Evolutionary conservation across 2,797 vertebrate genomes (phyloP).

Genomic region (Bradypus variegatus): DNA sequence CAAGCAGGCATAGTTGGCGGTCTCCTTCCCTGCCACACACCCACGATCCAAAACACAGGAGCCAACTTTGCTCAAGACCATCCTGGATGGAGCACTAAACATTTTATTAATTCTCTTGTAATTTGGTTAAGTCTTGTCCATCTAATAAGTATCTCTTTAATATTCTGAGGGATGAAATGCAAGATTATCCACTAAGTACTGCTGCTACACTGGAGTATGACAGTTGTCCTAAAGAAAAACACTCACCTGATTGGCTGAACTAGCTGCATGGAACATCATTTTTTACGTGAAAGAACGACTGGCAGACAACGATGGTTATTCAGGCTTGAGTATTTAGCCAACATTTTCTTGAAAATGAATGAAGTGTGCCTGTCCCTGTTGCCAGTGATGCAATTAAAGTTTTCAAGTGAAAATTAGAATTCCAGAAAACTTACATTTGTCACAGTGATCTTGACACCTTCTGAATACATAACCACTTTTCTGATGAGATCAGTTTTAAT

Average conservation of each 20-base stretch:
- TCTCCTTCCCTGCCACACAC: not conserved
- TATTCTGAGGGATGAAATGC: not conserved
- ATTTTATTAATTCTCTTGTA: no score
- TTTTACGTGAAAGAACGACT: not conserved
- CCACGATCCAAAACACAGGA: not conserved
- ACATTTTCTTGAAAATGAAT: slow-evolving; percentile 1
- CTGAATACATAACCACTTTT: not conserved
- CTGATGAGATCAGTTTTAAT: not conserved
- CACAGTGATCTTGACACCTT: not conserved
- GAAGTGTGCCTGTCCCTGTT: not conserved
- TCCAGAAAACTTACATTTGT: not conserved
- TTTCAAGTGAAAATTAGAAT: slow-evolving; percentile 18
- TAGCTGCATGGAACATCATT: not conserved
- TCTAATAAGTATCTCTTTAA: not conserved
- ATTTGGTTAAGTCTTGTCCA: not conserved
- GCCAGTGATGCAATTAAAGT: not conserved
- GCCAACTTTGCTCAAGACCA: not conserved
- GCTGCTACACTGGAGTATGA: rapidly evolving
- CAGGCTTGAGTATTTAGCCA: not conserved
- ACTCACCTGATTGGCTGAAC: not conserved
- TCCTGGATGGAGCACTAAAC: not conserved
- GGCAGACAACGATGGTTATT: not conserved
- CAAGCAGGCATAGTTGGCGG: rapidly evolving
- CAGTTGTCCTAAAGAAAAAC: not conserved
- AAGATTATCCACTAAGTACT: not conserved